Base-by-base conservation (phyloP, 2,113 vertebrate species). In the Hippopotamus amphibius region DNA sequence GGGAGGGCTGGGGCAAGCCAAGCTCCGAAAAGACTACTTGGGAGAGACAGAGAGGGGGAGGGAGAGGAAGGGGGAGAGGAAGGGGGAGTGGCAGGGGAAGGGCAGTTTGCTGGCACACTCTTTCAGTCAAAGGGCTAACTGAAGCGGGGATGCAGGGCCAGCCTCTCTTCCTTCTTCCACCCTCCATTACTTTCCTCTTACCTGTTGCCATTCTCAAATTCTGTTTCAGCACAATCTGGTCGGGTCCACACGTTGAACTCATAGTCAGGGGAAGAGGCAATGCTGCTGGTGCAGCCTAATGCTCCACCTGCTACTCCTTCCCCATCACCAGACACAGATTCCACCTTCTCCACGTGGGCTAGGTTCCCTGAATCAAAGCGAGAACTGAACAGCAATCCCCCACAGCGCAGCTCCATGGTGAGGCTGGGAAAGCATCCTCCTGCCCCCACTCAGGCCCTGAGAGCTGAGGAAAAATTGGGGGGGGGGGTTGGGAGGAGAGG, bases 161-260 rank as follows among this genome's bases (percentile, higher is more conserved):
- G 15, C n/a, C 28, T 82, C 19, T n/a, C 83, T 59, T n/a, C 71
- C 63, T 57, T 13, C 74, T 88, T 37, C 76, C 71, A 22, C 61
- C 90, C 87, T 74, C 61, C 19, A 2, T 30, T 10, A 15, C 41
- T 63, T 26, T 11, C 68, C 61, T 65, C 80, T 19, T 97, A 99
- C 99, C 99, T 99, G 99, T 99, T 99, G 87, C 99, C 99, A 50
- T 99, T 99, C 96, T 99, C 99, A 43, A 99, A 99, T 97, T 99
- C 99, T 0, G 99, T 99, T 21, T 99, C 99, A 0, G 99, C 99
- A 48, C 99, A 99, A 98, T 99, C 99, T 3, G 99, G 99, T 96
- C 98, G 99, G 10, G 99, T 99, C 99, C 99, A 99, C 65, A 99
- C 99, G 0, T 99, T 99, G 98, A 99, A 99, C 98, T 99, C 99